Evolutionary conservation across 1,140 invertebrate genomes (phyloP), one percentile per base, ranked within the genome.

Genomic region (Chironomus striatipennis): DNA sequence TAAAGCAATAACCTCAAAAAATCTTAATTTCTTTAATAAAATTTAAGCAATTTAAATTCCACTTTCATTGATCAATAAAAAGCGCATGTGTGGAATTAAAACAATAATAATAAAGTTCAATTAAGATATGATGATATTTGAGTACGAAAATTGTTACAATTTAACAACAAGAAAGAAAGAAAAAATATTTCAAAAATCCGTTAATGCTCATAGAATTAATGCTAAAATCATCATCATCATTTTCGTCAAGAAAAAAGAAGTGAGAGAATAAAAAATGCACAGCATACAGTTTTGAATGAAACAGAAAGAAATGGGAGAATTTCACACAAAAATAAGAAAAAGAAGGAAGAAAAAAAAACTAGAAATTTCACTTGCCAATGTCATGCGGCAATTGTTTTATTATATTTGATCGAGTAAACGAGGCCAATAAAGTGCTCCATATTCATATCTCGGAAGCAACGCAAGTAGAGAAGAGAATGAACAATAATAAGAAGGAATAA

Each of bases 351-450:
- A n/a, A 34, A 34, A 34, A 34, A 34, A 34, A 34, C 24, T 34
- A 34, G 24, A 34, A 34, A 57, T 57, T 57, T 57, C 47, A 57
- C 47, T 57, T 57, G 47, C 47, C 47, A 57, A 57, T 57, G 47
- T 57, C 47, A 57, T 57, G 47, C 47, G 12, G 47, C 47, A 57
- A 57, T 57, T 57, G 47, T 57, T 57, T 57, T 57, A 15, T 57
- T 57, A 57, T 57, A 57, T 57, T 57, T 57, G 47, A 57, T 57
- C 47, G 47, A 57, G 12, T 15, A 57, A 57, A 57, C 47, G 47
- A 57, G 47, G 47, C 47, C 47, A 57, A 57, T 57, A 57, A 57
- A 57, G 47, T 57, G 47, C 47, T 57, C 47, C 47, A 57, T 57
- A 57, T 57, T 57, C 47, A 57, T 57, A n/a, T n/a, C 47, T 57